A percentile compares a stretch with the other conserved stretches of the same genome.
Evolutionary conservation across 2,797 vertebrate species (phyloP).

Genomic region (Falco biarmicus): DNA sequence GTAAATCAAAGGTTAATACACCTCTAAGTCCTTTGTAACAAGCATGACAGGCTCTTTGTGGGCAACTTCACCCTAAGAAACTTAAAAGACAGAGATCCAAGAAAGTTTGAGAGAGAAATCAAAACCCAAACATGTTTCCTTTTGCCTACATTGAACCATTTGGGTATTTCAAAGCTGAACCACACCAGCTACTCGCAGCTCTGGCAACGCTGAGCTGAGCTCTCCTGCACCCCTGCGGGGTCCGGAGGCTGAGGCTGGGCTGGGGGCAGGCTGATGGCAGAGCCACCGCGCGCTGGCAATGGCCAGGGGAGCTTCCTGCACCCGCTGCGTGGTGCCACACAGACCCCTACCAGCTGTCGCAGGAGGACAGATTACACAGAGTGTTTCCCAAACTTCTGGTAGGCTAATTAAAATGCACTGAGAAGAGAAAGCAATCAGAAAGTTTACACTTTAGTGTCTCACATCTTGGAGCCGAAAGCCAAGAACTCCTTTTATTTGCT

Average conservation of each 20-base stretch:
- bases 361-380: neutral
- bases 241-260: neutral
- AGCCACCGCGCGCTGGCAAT: neutral
- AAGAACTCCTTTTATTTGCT: neutral
- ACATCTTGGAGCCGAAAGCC: neutral
- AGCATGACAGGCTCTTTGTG: neutral
- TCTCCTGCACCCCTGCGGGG: neutral
- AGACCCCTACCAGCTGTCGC: neutral
- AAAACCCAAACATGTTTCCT: neutral
- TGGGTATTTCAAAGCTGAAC: neutral
- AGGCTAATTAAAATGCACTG: neutral
- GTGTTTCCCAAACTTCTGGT: neutral
- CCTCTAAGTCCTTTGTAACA: constrained; percentile 20
- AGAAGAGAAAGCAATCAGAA: neutral
- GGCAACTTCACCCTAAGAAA: constrained; percentile 29
- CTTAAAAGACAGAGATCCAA: constrained; percentile 28
- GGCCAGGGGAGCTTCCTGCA: neutral
- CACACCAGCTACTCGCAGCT: neutral
- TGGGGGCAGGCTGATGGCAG: neutral
- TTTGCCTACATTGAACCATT: neutral
- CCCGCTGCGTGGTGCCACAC: neutral
- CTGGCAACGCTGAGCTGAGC: fast-evolving
- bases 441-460: neutral
- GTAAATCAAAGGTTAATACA: constrained; percentile 41
- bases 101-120: constrained; percentile 26